Conservation (phyloP, 2,888 invertebrate genomes). For the Caradrina kadenii region DNA sequence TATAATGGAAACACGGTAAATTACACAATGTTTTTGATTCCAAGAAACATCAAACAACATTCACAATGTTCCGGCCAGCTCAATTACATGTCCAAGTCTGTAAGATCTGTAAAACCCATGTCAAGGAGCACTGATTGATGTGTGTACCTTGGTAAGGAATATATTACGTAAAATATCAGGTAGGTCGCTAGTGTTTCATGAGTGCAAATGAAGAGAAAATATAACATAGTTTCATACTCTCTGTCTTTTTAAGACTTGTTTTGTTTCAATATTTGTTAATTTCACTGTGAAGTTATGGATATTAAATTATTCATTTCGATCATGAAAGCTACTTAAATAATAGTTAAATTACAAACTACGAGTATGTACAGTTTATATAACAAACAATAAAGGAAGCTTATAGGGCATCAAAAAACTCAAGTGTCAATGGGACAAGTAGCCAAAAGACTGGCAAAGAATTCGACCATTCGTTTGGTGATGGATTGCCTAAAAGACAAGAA, state of each 20-base stretch:
- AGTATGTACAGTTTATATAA: too few species aligned
- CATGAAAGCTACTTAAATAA: too few species aligned
- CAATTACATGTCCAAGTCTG: slow-evolving; percentile 37
- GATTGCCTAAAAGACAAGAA: not conserved
- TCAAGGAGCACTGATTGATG: slow-evolving; percentile 51
- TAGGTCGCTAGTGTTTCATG: not conserved
- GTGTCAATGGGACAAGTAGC: too few species aligned
- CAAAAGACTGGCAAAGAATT: too few species aligned
- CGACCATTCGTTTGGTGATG: too few species aligned
- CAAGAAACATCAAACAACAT: slow-evolving; percentile 31
- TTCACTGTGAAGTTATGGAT: not conserved
- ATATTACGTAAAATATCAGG: slow-evolving; percentile 24
- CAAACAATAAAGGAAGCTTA: too few species aligned
- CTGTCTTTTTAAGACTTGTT: not conserved
- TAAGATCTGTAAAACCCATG: slow-evolving; percentile 37
- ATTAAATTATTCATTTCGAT: too few species aligned
- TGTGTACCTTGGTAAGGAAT: slow-evolving; percentile 25
- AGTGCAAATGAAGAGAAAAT: slow-evolving; percentile 7
- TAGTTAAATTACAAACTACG: too few species aligned
- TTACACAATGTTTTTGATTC: slow-evolving; percentile 8
- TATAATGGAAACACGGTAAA: slow-evolving; percentile 5
- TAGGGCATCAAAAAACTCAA: too few species aligned
- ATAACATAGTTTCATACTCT: not conserved
- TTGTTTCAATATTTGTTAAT: not conserved
- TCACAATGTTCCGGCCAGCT: not conserved